Evolutionary conservation across 2,113 vertebrate species (phyloP).

Genomic region (Calonectris borealis): DNA sequence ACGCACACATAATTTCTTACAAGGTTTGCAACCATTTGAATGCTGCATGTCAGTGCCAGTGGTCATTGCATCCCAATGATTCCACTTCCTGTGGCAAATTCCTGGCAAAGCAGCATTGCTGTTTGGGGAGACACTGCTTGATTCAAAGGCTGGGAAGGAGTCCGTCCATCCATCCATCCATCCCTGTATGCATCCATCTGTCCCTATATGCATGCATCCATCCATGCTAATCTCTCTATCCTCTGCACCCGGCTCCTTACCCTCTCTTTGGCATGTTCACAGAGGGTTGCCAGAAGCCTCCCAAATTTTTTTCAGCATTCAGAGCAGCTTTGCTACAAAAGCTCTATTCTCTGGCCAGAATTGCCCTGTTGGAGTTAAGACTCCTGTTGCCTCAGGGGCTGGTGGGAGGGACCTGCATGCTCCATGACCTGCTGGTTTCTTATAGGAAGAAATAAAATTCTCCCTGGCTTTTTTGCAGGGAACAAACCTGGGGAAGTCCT

Average conservation of each 20-base stretch:
- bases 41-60: neutral
- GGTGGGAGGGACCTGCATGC: neutral
- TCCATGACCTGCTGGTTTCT: neutral
- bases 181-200: neutral
- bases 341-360: neutral
- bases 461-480: rapidly evolving
- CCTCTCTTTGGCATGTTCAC: neutral
- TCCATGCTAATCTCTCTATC: neutral
- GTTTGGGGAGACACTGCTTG: neutral
- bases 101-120: neutral
- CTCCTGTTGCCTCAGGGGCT: neutral
- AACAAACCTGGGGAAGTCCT: conserved; percentile 86
- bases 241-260: neutral
- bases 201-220: too few species aligned
- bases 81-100: neutral
- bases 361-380: neutral
- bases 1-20: neutral
- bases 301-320: rapidly evolving
- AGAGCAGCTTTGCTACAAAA: neutral
- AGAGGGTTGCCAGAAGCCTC: neutral
- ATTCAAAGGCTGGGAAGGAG: neutral
- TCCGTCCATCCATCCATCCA: neutral
- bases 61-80: rapidly evolving
- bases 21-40: neutral
- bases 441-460: neutral